Percentiles rank a stretch among this genome's conserved stretches.
Conservation (phyloP, 2,888 invertebrate species). For the Tortricodes alternella region DNA sequence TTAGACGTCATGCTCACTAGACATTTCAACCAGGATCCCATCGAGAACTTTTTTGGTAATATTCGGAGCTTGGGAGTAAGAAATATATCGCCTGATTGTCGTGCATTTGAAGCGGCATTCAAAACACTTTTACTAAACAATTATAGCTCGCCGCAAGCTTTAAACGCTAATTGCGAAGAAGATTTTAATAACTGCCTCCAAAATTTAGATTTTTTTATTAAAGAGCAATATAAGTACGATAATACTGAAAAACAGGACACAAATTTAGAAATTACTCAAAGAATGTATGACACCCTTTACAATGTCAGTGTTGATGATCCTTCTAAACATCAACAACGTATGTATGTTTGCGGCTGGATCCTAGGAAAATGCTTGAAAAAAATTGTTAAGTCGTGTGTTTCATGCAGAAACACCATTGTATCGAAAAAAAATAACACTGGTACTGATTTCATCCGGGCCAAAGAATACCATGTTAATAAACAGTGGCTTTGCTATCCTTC, state of each 20-base stretch:
- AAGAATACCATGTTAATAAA: conserved; percentile 1
- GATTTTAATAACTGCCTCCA: conserved; percentile 3
- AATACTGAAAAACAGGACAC: not conserved
- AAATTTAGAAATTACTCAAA: not conserved
- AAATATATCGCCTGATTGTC: conserved; percentile 26
- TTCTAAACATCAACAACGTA: not conserved
- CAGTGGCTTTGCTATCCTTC: conserved; percentile 8
- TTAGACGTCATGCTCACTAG: conserved; percentile 29
- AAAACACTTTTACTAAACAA: conserved; percentile 31
- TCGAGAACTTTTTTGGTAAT: conserved; percentile 33
- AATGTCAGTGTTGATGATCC: not conserved
- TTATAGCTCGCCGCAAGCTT: conserved; percentile 7
- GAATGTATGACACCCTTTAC: not conserved
- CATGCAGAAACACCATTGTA: not conserved
- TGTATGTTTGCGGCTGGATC: conserved; percentile 7
- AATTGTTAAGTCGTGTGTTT: not conserved
- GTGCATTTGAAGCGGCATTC: conserved; percentile 29
- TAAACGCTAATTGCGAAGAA: conserved; percentile 10
- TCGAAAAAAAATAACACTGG: not conserved
- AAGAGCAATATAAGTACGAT: not conserved
- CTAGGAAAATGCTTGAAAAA: conserved; percentile 2
- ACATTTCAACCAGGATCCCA: conserved; percentile 30
- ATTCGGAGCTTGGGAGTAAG: conserved; percentile 29
- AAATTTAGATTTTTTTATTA: not conserved
- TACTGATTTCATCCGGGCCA: not conserved